Base-by-base conservation (phyloP, 2,113 vertebrate species). In the Corythornis madagascariensis region DNA sequence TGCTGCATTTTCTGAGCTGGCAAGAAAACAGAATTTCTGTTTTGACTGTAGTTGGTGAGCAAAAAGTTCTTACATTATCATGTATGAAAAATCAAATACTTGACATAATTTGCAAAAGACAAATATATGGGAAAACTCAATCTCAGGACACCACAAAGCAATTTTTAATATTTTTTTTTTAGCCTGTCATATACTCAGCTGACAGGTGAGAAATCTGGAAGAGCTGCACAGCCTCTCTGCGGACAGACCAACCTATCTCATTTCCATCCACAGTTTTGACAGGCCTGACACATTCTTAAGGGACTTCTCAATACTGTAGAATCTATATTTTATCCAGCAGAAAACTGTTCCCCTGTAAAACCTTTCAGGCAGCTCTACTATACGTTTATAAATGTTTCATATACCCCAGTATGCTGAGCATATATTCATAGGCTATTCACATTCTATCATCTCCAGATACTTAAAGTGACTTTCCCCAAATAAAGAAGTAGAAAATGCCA, bases 261-360 rank as follows among this genome's bases (percentile, higher is more conserved):
- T 89, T 71, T 94, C 75, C 79, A 96, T 91, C 82, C 88, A 88
- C 73, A 71, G 26, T 29, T 89, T 53, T 93, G 83, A 94, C 85
- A 95, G 57, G 50, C 53, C 57, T 81, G 75, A 93, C 83, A 83
- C 8, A 0, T 72, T 95, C 73, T 72, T 45, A 82, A 48, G 35
- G 53, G 84, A 94, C 57, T 84, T 75, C 45, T 72, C 77, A 92
- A 56, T 45, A 60, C 45, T 12, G 7, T 16, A 64, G 40, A 83
- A 92, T 74, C 64, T 83, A 86, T 43, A 57, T 72, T 77, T 91
- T 86, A 38, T 38, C 72, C 56, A 89, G 67, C 43, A 85, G 33
- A 91, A 78, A 92, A 88, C 11, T 64, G 17, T 94, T 93, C 47
- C 45, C 50, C n/a, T 21, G 16, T 35, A 92, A 96, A 89, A 57